These are phyloP conservation scores for Triplophysa bombifrons DNA, from an alignment of 2,797 vertebrate species.

Conservation along the genomic window DNA sequence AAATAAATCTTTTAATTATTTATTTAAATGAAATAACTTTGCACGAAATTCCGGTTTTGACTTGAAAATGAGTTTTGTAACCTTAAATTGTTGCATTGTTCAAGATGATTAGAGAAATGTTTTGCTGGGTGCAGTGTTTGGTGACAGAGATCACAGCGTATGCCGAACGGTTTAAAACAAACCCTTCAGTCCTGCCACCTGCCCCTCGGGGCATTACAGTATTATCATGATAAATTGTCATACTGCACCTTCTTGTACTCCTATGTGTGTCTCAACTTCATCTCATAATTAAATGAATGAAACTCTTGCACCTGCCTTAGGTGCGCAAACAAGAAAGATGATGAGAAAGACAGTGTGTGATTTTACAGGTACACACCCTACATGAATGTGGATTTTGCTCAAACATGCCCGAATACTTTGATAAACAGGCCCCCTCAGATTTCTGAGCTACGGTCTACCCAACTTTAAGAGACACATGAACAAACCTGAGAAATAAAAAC, in stretches of 20 bases:
- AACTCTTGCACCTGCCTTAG: not conserved
- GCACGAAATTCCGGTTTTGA: not conserved
- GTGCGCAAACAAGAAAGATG: not conserved
- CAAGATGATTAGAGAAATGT: not conserved
- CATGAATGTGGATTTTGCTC: not conserved
- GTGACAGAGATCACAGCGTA: not conserved
- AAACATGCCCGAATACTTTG: conserved; percentile 1
- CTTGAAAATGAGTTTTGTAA: not conserved
- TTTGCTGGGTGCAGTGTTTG: not conserved
- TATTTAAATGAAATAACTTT: too few relatives aligned
- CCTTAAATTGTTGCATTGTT: not conserved
- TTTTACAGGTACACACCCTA: conserved; percentile 12
- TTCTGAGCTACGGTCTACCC: not conserved
- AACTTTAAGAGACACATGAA: not conserved
- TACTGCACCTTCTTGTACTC: not conserved
- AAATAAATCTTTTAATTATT: too few relatives aligned
- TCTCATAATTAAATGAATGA: not conserved
- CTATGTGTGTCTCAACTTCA: not conserved
- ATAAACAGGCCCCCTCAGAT: not conserved
- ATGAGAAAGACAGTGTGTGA: conserved; percentile 17
- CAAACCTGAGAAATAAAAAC: not conserved
- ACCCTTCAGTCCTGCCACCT: not conserved
- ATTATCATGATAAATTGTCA: conserved; percentile 1
- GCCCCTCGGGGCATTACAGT: not conserved
- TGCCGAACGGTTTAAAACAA: not conserved